Conservation (phyloP, 2,888 invertebrate genomes). For the Napeogenes inachia region DNA sequence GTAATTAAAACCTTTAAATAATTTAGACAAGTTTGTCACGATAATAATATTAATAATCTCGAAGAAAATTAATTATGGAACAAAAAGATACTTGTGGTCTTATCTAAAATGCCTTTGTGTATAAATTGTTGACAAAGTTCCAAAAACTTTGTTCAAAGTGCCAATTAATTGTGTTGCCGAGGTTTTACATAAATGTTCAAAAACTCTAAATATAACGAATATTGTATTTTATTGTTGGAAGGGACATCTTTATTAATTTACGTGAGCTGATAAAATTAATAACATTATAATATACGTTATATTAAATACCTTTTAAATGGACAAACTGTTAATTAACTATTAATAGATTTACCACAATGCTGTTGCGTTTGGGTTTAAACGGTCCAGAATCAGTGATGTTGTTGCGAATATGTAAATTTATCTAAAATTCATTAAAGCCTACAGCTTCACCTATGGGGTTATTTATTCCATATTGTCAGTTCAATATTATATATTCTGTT, state of each 20-base stretch:
- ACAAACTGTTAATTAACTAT: too few relatives aligned
- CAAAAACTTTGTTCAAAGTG: constrained; percentile 41
- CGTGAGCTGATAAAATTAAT: not conserved
- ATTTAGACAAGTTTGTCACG: constrained; percentile 26
- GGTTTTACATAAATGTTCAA: constrained; percentile 20
- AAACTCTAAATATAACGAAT: constrained; percentile 17
- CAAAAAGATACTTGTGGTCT: constrained; percentile 38
- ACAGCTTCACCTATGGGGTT: too few relatives aligned
- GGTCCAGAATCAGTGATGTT: too few relatives aligned
- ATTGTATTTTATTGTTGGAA: not conserved
- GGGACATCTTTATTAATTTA: not conserved
- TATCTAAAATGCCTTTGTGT: constrained; percentile 37
- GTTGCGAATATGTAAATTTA: too few relatives aligned
- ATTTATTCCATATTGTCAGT: too few relatives aligned
- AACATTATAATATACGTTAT: not conserved
- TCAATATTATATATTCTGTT: too few relatives aligned
- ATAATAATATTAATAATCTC: constrained; percentile 34
- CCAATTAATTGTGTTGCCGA: constrained; percentile 43
- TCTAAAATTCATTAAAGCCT: too few relatives aligned
- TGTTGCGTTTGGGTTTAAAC: too few relatives aligned
- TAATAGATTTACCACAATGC: too few relatives aligned
- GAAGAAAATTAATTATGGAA: constrained; percentile 37
- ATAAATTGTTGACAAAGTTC: constrained; percentile 41
- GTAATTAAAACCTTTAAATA: not conserved
- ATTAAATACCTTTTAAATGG: not conserved